Evolutionary conservation across 2,797 vertebrate species (phyloP).

Genomic region (Manis crassicaudata): DNA sequence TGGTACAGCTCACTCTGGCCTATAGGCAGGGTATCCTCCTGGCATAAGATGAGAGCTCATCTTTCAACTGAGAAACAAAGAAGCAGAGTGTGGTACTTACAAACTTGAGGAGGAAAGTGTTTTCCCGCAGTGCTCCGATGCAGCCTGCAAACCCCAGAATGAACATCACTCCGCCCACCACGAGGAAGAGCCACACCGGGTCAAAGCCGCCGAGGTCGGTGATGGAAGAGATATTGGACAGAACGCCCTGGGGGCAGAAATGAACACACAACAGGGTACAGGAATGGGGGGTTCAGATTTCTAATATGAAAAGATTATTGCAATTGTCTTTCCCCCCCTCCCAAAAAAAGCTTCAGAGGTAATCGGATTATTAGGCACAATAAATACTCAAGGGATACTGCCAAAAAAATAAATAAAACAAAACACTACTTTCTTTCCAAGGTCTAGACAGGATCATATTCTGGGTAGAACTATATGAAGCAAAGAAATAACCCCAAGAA

Average conservation of each 20-base stretch:
- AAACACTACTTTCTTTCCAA: background rate
- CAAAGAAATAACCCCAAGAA: background rate
- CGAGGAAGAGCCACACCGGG: slow-evolving; percentile 98
- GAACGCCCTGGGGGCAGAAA: slow-evolving; percentile 90
- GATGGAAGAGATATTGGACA: slow-evolving; percentile 99
- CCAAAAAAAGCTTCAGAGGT: background rate
- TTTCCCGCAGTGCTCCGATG: slow-evolving; percentile 97
- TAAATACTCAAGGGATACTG: background rate
- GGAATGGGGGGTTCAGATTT: background rate
- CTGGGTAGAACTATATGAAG: background rate
- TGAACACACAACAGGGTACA: background rate
- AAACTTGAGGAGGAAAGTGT: slow-evolving; percentile 98
- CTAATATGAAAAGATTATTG: background rate
- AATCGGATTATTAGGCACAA: background rate
- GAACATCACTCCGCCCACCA: slow-evolving; percentile 99
- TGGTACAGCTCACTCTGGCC: background rate
- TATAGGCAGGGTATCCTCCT: background rate
- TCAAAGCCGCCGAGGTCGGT: slow-evolving; percentile 98
- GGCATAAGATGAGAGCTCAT: background rate
- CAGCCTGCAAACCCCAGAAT: slow-evolving; percentile 98
- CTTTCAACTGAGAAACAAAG: background rate
- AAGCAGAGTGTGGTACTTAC: slow-evolving; percentile 87
- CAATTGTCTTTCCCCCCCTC: background rate
- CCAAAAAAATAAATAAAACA: no score
- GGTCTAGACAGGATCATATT: background rate